These are phyloP conservation scores for Oreotragus oreotragus DNA, from an alignment of 2,113 vertebrate genomes.

Conservation along the genomic window DNA sequence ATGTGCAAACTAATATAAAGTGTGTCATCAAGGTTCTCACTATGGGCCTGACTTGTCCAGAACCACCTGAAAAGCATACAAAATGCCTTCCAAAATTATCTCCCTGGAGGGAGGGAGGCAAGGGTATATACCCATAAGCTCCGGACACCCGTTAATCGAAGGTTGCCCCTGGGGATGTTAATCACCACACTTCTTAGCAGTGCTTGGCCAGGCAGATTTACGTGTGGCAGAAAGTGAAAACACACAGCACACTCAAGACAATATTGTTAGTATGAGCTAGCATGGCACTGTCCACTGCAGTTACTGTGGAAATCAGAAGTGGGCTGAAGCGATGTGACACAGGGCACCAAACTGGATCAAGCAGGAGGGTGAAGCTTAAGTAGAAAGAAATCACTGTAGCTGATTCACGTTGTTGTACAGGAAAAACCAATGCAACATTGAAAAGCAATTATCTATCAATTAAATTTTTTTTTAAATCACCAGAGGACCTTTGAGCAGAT, in stretches of 20 bases:
- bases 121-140: not conserved
- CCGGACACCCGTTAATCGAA: not conserved
- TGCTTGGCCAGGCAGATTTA: not conserved
- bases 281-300: not conserved
- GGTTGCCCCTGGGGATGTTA: not conserved
- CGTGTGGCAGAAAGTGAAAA: not conserved
- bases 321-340: not conserved
- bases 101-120: not conserved
- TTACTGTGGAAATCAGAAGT: not conserved
- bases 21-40: not conserved
- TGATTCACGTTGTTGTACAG: not conserved
- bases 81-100: not conserved
- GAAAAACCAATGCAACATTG: not conserved
- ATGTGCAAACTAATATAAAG: not conserved
- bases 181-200: not conserved
- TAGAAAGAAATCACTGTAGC: not conserved
- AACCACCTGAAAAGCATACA: not conserved
- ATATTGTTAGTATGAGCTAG: not conserved
- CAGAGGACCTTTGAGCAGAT: not conserved
- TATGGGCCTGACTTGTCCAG: not conserved
- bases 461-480: not conserved
- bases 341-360: not conserved
- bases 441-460: not conserved
- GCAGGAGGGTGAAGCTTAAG: not conserved
- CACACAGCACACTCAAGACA: not conserved